Evolutionary conservation across 2,797 vertebrate species (phyloP).

Genomic region (Streptopelia turtur): DNA sequence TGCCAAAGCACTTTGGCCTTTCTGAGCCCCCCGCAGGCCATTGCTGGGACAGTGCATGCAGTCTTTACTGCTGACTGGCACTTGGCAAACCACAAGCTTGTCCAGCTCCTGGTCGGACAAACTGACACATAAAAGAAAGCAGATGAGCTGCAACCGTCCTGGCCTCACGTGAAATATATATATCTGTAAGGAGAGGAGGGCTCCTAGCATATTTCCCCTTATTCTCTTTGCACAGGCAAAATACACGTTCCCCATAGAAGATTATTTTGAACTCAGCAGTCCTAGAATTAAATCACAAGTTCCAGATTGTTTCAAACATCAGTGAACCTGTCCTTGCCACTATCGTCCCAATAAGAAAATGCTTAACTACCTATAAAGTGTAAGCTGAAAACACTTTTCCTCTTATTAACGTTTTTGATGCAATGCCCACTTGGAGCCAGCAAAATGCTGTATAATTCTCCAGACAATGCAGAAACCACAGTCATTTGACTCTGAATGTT

Average conservation of each 20-base stretch:
- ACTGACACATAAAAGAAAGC: background rate
- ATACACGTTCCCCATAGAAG: background rate
- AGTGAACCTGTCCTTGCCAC: background rate
- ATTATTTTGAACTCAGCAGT: background rate
- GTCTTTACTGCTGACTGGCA: background rate
- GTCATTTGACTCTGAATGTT: constrained; percentile 14
- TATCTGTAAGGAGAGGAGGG: background rate
- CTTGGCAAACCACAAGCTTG: background rate
- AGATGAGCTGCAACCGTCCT: background rate
- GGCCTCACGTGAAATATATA: background rate
- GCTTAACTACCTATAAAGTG: background rate
- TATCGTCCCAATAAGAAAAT: background rate
- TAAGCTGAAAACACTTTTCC: background rate
- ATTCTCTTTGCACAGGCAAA: background rate
- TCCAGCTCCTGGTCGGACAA: background rate
- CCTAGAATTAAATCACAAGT: background rate
- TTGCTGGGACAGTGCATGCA: background rate
- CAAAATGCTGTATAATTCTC: constrained; percentile 23
- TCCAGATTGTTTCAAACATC: background rate
- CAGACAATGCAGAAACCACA: background rate
- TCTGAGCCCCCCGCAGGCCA: background rate
- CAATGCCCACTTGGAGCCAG: constrained; percentile 6
- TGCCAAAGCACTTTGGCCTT: background rate
- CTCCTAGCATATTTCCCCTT: rapidly evolving
- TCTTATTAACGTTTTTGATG: constrained; percentile 49